phyloP scores from a whole-genome alignment of 2,797 vertebrate species.

The Hybognathus amarus region DNA sequence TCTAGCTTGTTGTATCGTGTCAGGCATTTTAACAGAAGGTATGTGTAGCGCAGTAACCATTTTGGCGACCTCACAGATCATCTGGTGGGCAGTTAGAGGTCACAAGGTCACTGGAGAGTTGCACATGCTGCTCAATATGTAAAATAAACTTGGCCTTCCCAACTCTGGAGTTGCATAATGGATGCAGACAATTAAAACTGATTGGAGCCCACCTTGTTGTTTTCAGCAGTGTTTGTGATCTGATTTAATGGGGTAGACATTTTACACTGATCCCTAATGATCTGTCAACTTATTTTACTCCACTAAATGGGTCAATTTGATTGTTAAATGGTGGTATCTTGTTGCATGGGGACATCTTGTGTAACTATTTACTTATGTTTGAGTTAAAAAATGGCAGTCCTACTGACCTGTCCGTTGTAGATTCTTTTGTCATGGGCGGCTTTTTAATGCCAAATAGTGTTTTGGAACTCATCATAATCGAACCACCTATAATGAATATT shows the following conservation, averaged over 20 bases:
- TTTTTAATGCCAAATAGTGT: slow-evolving; percentile 48
- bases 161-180: not conserved
- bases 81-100: not conserved
- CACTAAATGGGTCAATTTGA: slow-evolving; percentile 39
- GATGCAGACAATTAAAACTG: not conserved
- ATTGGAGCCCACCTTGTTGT: not conserved
- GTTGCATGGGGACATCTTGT: slow-evolving; percentile 56
- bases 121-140: slow-evolving; percentile 13
- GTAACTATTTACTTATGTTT: slow-evolving; percentile 45
- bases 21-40: slow-evolving; percentile 37
- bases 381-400: slow-evolving; percentile 47
- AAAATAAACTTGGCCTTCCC: not conserved
- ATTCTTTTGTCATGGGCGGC: slow-evolving; percentile 48
- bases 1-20: slow-evolving; percentile 43
- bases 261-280: slow-evolving; percentile 21
- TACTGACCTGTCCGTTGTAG: slow-evolving; percentile 47
- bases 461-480: slow-evolving; percentile 55
- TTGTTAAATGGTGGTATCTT: slow-evolving; percentile 45
- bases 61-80: slow-evolving; percentile 2
- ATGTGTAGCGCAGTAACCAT: slow-evolving; percentile 17
- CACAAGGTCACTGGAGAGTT: not conserved
- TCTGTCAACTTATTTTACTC: slow-evolving; percentile 37
- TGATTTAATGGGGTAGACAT: slow-evolving; percentile 10
- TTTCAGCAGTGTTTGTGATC: slow-evolving; percentile 1
- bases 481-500: slow-evolving; percentile 66